Conservation (phyloP, 2,113 vertebrate species). For the Dryoscopus gambensis region DNA sequence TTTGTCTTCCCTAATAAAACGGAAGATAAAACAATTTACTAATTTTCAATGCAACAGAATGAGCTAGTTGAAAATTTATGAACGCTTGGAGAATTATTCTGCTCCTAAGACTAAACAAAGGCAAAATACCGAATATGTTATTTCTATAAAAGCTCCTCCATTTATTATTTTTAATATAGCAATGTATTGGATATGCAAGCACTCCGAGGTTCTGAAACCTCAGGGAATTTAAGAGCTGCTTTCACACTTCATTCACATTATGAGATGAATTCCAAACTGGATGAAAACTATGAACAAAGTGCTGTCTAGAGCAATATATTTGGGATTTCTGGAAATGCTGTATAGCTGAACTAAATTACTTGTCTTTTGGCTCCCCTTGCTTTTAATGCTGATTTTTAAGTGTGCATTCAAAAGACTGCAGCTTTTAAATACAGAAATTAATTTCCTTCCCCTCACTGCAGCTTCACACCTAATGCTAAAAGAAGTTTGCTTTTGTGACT, state of each 20-base stretch:
- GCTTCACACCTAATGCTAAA: background rate
- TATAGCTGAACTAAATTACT: slow-evolving; percentile 12
- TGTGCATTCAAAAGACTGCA: background rate
- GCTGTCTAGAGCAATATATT: slow-evolving; percentile 53
- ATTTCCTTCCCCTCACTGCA: slow-evolving; percentile 1
- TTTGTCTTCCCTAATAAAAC: slow-evolving; percentile 79
- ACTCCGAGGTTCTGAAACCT: slow-evolving; percentile 31
- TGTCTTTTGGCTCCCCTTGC: slow-evolving; percentile 24
- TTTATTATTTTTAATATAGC: slow-evolving; percentile 64
- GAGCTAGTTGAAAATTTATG: background rate
- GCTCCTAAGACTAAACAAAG: slow-evolving; percentile 42
- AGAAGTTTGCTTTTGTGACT: background rate
- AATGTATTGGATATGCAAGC: slow-evolving; percentile 35
- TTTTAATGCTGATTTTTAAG: slow-evolving; percentile 41
- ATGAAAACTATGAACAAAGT: slow-evolving; percentile 59
- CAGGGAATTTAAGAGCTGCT: slow-evolving; percentile 52
- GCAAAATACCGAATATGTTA: slow-evolving; percentile 50
- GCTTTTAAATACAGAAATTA: slow-evolving; percentile 24
- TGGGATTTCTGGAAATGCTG: slow-evolving; percentile 55
- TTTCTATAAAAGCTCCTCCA: slow-evolving; percentile 60
- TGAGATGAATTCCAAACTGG: slow-evolving; percentile 48
- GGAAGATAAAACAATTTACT: slow-evolving; percentile 21
- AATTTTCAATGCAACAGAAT: background rate
- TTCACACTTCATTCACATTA: slow-evolving; percentile 68
- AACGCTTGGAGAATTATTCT: background rate